Base-by-base conservation (phyloP, 2,888 invertebrate species). In the Acanthosepion esculentum region DNA sequence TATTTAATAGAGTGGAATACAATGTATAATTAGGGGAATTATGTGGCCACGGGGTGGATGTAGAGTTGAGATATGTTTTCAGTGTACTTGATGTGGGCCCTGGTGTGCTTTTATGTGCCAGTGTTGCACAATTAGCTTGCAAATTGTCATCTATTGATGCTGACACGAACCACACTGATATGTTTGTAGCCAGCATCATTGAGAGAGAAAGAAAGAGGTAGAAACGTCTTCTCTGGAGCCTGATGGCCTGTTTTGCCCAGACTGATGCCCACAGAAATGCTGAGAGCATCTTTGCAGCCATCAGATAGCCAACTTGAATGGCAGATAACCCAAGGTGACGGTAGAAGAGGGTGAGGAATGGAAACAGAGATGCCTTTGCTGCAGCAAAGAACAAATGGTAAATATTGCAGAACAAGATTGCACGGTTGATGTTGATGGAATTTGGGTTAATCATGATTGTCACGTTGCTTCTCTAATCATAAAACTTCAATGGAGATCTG, bases 321-420 rank as follows among this genome's bases (percentile, higher is more conserved):
- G 97, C 97, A 59, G 96, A 95, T 53, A 97, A 95, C 91, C 97
- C 97, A 20, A 97, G 95, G 12, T 96, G 95, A 92, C 97, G 96
- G 93, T 97, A 95, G 95, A 96, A 97, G 48, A 97, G 95, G 23
- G 97, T 96, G 91, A 97, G 95, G 94, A 97, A 97, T 92, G 97
- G 97, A 48, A 97, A 95, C 15, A 97, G 95, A 91, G 96, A 96
- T 53, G 97, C 96, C 95, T 97, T 97, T 91, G 96, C 96, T 18
- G 96, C 96, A 92, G 96, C 95, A 93, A 96, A 96, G 59, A 96
- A 96, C 94, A 97, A 96, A 94, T 96, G 96, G 95, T 96, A 97
- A 48, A 96, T 93, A 95, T 97, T 97, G 94, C 96, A 96, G 59
- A 96, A 94, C 41, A 96, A 95, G n/a, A 96, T 95, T 5, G 97